phyloP scores from a whole-genome alignment of 2,888 invertebrate species.

The Oligia latruncula region DNA sequence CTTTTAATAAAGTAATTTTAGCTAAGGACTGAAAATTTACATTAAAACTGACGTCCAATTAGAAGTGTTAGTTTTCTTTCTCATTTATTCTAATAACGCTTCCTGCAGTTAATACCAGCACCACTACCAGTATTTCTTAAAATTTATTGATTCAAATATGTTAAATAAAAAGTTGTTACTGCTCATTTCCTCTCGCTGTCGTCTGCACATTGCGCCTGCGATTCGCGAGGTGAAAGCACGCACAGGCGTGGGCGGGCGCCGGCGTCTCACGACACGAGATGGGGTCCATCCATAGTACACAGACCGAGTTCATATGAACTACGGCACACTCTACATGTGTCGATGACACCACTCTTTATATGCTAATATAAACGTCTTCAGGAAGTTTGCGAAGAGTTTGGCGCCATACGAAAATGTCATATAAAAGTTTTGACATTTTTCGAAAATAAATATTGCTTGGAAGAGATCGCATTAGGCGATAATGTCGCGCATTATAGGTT shows the following conservation, averaged over 20 bases:
- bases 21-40: background rate
- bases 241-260: slow-evolving; percentile 73
- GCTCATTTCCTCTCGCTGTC: slow-evolving; percentile 14
- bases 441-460: background rate
- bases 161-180: background rate
- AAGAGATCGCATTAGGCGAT: background rate
- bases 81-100: background rate
- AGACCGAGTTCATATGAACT: slow-evolving; percentile 35
- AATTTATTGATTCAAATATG: background rate
- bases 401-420: background rate
- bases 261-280: slow-evolving; percentile 69
- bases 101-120: background rate
- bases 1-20: background rate
- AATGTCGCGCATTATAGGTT: background rate
- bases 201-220: slow-evolving; percentile 54
- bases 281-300: slow-evolving; percentile 60
- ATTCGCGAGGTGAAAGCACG: slow-evolving; percentile 81
- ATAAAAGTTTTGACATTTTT: background rate
- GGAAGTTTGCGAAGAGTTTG: background rate
- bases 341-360: slow-evolving; percentile 47
- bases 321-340: slow-evolving; percentile 42
- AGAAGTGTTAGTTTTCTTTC: background rate
- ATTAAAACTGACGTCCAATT: background rate
- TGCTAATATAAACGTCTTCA: slow-evolving; percentile 25
- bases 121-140: background rate